Percentiles rank a stretch among this genome's conserved stretches.
Evolutionary conservation across 2,113 vertebrate genomes (phyloP).

Genomic region (Seriola rivoliana): DNA sequence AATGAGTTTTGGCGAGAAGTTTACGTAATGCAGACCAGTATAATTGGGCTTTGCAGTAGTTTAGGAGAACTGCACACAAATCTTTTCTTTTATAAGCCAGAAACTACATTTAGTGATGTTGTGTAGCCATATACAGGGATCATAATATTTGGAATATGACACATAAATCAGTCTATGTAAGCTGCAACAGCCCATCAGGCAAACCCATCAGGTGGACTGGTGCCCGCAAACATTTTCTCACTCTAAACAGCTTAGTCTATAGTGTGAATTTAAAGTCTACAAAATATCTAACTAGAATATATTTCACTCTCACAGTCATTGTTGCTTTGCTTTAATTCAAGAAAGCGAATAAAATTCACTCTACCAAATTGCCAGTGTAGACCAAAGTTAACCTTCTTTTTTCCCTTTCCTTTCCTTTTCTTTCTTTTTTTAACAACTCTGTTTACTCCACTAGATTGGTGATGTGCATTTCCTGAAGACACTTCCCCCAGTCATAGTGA

Average conservation of each 20-base stretch:
- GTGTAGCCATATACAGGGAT: background rate
- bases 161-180: background rate
- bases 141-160: background rate
- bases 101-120: background rate
- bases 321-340: background rate
- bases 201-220: background rate
- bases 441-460: constrained; percentile 12
- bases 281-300: background rate
- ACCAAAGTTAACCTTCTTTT: background rate
- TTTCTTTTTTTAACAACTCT: constrained; percentile 1
- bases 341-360: background rate
- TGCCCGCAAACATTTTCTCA: background rate
- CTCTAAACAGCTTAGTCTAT: background rate
- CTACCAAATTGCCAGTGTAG: background rate
- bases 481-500: constrained; percentile 11
- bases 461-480: constrained; percentile 46
- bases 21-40: background rate
- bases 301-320: background rate
- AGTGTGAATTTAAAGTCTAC: constrained; percentile 6
- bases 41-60: background rate
- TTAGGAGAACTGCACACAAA: background rate
- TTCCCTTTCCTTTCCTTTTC: background rate
- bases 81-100: background rate
- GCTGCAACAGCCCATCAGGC: background rate
- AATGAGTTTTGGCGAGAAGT: constrained; percentile 21